These are phyloP conservation scores for Platysteira castanea DNA, from an alignment of 2,113 vertebrate species.

Conservation along the genomic window DNA sequence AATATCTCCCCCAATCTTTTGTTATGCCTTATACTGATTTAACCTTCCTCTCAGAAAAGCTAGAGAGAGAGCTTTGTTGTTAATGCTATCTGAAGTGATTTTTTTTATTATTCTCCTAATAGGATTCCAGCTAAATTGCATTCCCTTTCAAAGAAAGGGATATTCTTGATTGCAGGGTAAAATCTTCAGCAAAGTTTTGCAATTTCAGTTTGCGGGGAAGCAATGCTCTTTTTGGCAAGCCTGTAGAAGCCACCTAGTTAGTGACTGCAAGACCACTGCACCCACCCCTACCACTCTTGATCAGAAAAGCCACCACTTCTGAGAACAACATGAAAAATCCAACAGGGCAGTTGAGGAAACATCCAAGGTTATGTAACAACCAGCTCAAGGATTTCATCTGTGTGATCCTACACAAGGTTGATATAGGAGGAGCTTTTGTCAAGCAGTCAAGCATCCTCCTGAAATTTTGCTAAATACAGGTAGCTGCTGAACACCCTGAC, in stretches of 20 bases:
- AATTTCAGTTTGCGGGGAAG: fast-evolving
- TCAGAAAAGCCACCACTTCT: neutral
- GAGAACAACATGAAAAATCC: neutral
- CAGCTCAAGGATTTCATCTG: neutral
- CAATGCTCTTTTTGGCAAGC: neutral
- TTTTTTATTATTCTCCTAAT: neutral
- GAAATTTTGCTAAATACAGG: neutral
- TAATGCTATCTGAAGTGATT: neutral
- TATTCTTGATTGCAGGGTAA: neutral
- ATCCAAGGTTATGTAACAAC: neutral
- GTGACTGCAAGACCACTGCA: neutral
- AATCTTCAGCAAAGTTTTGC: neutral
- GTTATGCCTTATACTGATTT: neutral
- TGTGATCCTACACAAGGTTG: neutral
- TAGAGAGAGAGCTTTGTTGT: neutral
- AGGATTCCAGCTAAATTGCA: neutral
- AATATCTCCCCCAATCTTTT: neutral
- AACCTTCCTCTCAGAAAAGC: neutral
- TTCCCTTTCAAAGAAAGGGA: neutral
- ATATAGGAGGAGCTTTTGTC: neutral
- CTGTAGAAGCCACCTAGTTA: neutral
- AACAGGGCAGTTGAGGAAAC: neutral
- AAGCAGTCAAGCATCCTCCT: neutral
- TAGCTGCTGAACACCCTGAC: neutral
- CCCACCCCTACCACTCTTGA: neutral